Percentiles rank a stretch among this genome's conserved stretches.
Conservation (phyloP, 37 sponge, comb jelly and placozoan genomes). For the Haliclona indistincta region DNA sequence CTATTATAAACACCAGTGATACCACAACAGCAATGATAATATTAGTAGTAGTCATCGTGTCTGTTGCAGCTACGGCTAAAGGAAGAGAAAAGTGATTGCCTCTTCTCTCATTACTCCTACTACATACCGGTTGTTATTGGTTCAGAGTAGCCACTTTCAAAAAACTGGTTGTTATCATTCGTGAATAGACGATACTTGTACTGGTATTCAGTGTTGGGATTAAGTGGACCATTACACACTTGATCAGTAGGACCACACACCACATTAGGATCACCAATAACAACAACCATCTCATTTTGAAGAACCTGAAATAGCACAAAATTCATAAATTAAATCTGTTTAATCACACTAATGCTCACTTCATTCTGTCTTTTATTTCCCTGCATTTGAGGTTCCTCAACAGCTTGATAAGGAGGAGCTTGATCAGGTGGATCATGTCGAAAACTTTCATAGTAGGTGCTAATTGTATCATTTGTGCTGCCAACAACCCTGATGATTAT, state of each 20-base stretch:
- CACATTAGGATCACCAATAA: conserved; percentile 4
- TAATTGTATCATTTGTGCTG: conserved; percentile 3
- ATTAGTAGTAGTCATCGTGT: background rate
- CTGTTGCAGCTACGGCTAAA: background rate
- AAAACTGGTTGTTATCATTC: conserved; percentile 19
- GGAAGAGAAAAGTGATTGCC: background rate
- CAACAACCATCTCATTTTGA: background rate
- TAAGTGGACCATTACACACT: conserved; percentile 63
- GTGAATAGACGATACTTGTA: conserved; percentile 39
- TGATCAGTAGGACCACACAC: conserved; percentile 22
- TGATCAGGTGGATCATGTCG: background rate
- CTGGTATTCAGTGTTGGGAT: conserved; percentile 27
- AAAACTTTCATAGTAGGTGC: conserved; percentile 48
- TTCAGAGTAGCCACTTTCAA: background rate
- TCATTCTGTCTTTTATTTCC: background rate
- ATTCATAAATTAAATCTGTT: background rate
- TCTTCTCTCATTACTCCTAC: background rate
- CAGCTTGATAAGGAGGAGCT: background rate
- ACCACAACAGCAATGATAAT: background rate
- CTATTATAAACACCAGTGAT: background rate
- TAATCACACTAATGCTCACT: background rate
- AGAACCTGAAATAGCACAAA: background rate
- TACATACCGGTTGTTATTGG: conserved; percentile 11
- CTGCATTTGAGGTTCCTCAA: background rate
- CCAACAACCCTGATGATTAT: background rate